phyloP scores from a whole-genome alignment of 2,797 vertebrate genomes.

The Lithobates sylvaticus region DNA sequence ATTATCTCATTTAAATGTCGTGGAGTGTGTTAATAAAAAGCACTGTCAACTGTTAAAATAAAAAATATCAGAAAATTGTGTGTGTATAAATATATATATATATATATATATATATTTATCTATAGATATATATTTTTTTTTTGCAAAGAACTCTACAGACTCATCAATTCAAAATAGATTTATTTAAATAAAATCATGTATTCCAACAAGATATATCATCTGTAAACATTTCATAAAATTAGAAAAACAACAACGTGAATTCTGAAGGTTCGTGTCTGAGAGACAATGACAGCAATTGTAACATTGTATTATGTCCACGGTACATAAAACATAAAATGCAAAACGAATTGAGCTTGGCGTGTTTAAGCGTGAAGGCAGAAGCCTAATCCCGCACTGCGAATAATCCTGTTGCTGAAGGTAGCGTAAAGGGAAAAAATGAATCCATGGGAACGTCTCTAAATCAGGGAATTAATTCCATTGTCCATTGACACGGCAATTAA shows the following conservation, averaged over 20 bases:
- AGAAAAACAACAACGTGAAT: background rate
- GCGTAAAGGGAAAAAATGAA: background rate
- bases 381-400: background rate
- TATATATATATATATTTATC: no score
- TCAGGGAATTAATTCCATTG: background rate
- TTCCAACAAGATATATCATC: conserved; percentile 3
- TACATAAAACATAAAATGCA: no score
- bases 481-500: background rate
- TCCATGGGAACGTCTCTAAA: background rate
- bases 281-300: background rate
- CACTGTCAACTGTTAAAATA: no score
- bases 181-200: conserved; percentile 38
- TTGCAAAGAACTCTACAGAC: background rate
- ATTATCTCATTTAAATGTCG: no score
- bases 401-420: background rate
- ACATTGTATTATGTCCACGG: no score
- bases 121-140: no score
- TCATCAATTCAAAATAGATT: conserved; percentile 43
- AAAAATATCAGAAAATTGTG: no score
- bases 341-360: no score
- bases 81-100: no score
- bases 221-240: conserved; percentile 1
- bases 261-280: background rate
- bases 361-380: background rate
- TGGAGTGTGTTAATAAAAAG: no score